These are phyloP conservation scores for Anabacerthia variegaticeps DNA, from an alignment of 2,797 vertebrate species.

Conservation along the genomic window DNA sequence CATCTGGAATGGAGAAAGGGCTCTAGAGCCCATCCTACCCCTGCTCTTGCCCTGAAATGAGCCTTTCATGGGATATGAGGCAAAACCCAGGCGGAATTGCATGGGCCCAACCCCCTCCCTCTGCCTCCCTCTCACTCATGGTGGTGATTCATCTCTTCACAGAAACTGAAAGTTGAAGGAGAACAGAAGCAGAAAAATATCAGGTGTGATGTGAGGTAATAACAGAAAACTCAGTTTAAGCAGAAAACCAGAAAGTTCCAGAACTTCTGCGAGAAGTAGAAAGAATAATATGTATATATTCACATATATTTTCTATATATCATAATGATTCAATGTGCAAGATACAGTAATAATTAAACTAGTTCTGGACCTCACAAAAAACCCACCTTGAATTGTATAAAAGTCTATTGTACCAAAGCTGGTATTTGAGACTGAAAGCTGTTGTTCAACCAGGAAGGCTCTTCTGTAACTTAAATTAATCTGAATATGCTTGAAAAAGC, in stretches of 20 bases:
- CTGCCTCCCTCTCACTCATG: not conserved
- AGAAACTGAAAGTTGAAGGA: not conserved
- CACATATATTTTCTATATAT: not conserved
- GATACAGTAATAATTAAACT: not conserved
- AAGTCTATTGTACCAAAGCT: not conserved
- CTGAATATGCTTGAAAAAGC: not conserved
- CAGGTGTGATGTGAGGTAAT: not conserved
- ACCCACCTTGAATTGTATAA: not conserved
- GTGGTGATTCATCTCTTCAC: not conserved
- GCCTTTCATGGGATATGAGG: not conserved
- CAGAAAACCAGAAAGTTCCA: not conserved
- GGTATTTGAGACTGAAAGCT: not conserved
- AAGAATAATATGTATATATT: not conserved
- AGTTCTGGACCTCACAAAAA: not conserved
- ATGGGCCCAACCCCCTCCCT: not conserved
- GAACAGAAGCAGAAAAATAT: not conserved
- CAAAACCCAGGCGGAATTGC: not conserved
- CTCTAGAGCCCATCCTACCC: not conserved
- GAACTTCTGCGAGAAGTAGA: not conserved
- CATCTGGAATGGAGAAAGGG: not conserved
- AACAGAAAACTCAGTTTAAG: not conserved
- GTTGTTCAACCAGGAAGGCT: constrained; percentile 3
- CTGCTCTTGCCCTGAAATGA: not conserved
- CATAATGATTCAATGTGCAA: not conserved
- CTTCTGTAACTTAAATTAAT: constrained; percentile 34